Evolutionary conservation across 2,113 vertebrate species (phyloP).

Genomic region (Serinus canaria): DNA sequence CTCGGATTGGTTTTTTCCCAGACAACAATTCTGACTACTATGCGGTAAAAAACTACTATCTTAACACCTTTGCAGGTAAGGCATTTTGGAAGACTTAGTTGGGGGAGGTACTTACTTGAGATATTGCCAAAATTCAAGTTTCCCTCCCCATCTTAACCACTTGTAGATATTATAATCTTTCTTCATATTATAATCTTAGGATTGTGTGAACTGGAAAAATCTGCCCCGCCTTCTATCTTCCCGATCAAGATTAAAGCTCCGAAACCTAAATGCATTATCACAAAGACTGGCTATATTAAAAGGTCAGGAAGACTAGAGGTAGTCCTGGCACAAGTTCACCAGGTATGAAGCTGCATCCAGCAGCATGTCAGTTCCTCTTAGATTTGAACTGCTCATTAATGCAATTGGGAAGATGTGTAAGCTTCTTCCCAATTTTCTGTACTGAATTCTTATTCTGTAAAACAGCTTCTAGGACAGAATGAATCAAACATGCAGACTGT

Average conservation of each 20-base stretch:
- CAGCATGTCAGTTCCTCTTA: not conserved
- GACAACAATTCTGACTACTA: slow-evolving; percentile 66
- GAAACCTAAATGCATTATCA: slow-evolving; percentile 63
- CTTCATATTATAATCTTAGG: slow-evolving; percentile 64
- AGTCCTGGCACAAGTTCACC: slow-evolving; percentile 76
- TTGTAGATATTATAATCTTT: not conserved
- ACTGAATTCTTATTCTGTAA: not conserved
- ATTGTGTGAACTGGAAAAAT: slow-evolving; percentile 79
- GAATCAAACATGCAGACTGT: not conserved
- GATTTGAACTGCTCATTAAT: not conserved
- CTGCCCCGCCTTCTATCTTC: slow-evolving; percentile 70
- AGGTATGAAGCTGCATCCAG: slow-evolving; percentile 72
- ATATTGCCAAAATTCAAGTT: not conserved
- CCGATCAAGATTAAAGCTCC: slow-evolving; percentile 64
- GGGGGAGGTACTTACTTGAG: not conserved
- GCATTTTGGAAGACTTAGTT: not conserved
- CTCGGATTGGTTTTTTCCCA: slow-evolving; percentile 68
- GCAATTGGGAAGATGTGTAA: not conserved
- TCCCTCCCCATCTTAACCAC: not conserved
- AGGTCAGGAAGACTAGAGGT: slow-evolving; percentile 66
- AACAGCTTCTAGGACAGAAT: not conserved
- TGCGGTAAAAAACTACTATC: slow-evolving; percentile 75
- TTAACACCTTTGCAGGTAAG: slow-evolving; percentile 85
- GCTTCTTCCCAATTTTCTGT: not conserved
- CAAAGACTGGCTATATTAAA: slow-evolving; percentile 69